Evolutionary conservation across 1,140 invertebrate genomes (phyloP).

Genomic region (Drosophila teissieri): DNA sequence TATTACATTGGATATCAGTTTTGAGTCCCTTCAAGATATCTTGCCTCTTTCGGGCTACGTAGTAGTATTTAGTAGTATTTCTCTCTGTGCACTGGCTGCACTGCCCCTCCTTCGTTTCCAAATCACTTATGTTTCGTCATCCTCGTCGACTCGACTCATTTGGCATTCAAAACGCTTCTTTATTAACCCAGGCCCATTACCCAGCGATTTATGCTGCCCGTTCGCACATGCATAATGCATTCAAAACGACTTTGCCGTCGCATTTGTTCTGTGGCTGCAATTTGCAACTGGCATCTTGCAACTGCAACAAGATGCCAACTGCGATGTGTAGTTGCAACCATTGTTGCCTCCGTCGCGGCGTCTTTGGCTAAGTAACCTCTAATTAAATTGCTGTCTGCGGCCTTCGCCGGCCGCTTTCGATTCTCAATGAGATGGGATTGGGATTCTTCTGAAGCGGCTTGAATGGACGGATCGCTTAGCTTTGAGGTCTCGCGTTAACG

Average conservation of each 20-base stretch:
- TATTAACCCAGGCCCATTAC: slow-evolving; percentile 55
- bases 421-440: slow-evolving; percentile 24
- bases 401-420: slow-evolving; percentile 41
- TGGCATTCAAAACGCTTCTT: slow-evolving; percentile 73
- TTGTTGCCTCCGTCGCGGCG: slow-evolving; percentile 15
- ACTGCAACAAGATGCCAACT: background rate
- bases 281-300: slow-evolving; percentile 24
- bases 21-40: no score
- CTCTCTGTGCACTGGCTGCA: slow-evolving; percentile 6
- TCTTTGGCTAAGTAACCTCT: slow-evolving; percentile 44
- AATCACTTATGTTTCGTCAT: slow-evolving; percentile 56
- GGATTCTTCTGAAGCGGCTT: slow-evolving; percentile 21
- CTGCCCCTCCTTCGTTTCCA: slow-evolving; percentile 25
- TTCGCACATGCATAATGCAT: slow-evolving; percentile 66
- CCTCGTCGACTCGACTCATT: slow-evolving; percentile 52
- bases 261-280: slow-evolving; percentile 37
- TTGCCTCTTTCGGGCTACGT: background rate
- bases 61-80: background rate
- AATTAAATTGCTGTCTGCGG: slow-evolving; percentile 46
- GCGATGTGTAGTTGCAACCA: slow-evolving; percentile 15
- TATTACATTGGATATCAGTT: no score
- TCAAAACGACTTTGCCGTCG: slow-evolving; percentile 23
- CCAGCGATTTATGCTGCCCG: slow-evolving; percentile 58
- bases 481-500: slow-evolving; percentile 42
- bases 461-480: slow-evolving; percentile 46